These are phyloP conservation scores for Cottoperca gobio DNA, from an alignment of 2,797 vertebrate species.

Conservation along the genomic window DNA sequence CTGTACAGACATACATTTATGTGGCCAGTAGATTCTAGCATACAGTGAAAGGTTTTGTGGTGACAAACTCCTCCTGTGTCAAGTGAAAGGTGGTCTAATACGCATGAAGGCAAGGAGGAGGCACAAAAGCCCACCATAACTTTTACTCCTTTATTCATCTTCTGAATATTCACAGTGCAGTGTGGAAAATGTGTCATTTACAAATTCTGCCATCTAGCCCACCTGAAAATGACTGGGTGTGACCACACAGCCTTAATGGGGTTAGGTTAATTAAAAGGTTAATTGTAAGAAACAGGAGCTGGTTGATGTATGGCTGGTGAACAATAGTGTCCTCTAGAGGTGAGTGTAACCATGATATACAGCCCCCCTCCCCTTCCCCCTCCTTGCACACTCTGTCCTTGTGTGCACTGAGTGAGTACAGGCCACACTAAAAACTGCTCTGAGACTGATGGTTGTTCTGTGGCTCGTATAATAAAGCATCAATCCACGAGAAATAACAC, in stretches of 20 bases:
- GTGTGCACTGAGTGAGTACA: constrained; percentile 45
- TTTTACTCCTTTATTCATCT: constrained; percentile 8
- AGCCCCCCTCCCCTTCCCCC: neutral
- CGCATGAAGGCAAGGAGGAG: neutral
- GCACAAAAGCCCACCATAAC: no score
- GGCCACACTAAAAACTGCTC: constrained; percentile 12
- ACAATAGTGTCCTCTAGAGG: constrained; percentile 89
- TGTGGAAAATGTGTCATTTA: constrained; percentile 24
- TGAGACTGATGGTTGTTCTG: constrained; percentile 44
- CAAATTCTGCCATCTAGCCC: constrained; percentile 35
- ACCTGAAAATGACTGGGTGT: constrained; percentile 60
- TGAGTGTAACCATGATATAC: constrained; percentile 72
- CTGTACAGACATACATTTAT: neutral
- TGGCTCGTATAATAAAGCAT: constrained; percentile 47
- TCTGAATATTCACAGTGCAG: constrained; percentile 15
- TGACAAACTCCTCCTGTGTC: neutral
- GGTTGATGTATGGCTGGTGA: constrained; percentile 80
- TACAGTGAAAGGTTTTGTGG: neutral
- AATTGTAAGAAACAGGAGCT: constrained; percentile 64
- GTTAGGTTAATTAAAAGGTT: constrained; percentile 73
- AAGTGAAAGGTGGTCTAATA: neutral
- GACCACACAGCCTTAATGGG: constrained; percentile 61
- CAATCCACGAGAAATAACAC: constrained; percentile 31
- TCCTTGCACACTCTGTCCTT: constrained; percentile 40
- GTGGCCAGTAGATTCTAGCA: neutral